Conservation (phyloP, 1,140 invertebrate species). For the Neodiprion pinetum region DNA sequence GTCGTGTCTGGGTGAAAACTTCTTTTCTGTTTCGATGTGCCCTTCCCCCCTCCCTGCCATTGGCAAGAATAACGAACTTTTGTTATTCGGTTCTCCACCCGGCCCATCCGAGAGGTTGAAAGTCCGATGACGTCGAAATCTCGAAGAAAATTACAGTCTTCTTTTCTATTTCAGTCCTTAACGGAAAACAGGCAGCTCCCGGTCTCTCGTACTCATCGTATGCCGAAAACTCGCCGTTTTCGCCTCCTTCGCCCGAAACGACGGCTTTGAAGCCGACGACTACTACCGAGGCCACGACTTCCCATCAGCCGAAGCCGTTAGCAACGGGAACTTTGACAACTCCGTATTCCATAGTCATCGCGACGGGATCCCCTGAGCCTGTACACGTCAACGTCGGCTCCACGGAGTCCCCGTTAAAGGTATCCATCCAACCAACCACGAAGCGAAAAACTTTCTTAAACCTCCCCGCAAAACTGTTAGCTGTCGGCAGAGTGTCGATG, state of each 20-base stretch:
- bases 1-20: neutral
- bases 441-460: neutral
- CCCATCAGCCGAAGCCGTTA: conserved; percentile 4
- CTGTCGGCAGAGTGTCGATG: neutral
- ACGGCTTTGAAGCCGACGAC: neutral
- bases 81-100: no score
- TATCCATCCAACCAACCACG: neutral
- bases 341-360: neutral
- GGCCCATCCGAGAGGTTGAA: neutral
- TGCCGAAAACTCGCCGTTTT: neutral
- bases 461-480: neutral
- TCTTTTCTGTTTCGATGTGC: neutral
- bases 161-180: neutral
- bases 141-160: neutral
- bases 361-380: neutral
- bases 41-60: neutral
- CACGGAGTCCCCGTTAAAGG: neutral
- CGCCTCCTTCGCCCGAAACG: neutral
- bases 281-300: neutral
- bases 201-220: neutral
- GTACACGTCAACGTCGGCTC: neutral
- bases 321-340: neutral
- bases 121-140: neutral
- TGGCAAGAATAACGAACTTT: neutral
- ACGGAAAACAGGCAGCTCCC: neutral